Evolutionary conservation across 2,888 invertebrate genomes (phyloP).

Genomic region (Acronicta alni): DNA sequence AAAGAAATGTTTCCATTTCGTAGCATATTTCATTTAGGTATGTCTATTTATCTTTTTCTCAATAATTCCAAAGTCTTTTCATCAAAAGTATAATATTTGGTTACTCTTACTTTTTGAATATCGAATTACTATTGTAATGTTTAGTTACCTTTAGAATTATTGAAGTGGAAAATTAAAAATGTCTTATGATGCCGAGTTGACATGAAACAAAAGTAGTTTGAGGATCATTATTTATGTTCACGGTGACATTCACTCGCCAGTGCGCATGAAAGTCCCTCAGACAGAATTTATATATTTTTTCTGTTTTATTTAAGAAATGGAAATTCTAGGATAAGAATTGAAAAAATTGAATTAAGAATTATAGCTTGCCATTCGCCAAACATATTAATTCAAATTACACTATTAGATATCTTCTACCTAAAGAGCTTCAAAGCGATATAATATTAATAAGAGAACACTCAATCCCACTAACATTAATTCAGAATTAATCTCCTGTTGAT

Average conservation of each 20-base stretch:
- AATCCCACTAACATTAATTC: slow-evolving; percentile 40
- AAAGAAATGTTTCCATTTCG: slow-evolving; percentile 41
- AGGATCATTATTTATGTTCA: slow-evolving; percentile 12
- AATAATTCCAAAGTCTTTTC: slow-evolving; percentile 54
- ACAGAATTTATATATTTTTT: not conserved
- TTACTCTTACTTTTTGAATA: slow-evolving; percentile 50
- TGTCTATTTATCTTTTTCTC: slow-evolving; percentile 42
- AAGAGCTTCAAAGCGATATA: slow-evolving; percentile 4
- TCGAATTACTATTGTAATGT: slow-evolving; percentile 54
- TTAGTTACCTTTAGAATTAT: slow-evolving; percentile 29
- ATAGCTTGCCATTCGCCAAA: no score
- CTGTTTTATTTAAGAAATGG: no score
- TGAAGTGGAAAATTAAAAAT: slow-evolving; percentile 34
- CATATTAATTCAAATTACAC: no score
- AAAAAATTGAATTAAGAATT: no score
- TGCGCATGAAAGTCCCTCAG: not conserved
- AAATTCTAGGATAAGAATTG: no score
- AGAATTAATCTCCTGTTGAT: slow-evolving; percentile 48
- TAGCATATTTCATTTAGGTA: slow-evolving; percentile 49
- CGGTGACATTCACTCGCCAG: slow-evolving; percentile 3
- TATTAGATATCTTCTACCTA: no score
- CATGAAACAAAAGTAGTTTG: slow-evolving; percentile 16
- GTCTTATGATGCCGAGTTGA: slow-evolving; percentile 10
- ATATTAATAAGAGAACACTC: slow-evolving; percentile 41
- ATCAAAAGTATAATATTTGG: slow-evolving; percentile 56